phyloP scores from a whole-genome alignment of 2,888 invertebrate genomes.

The Ophioninae sp. region DNA sequence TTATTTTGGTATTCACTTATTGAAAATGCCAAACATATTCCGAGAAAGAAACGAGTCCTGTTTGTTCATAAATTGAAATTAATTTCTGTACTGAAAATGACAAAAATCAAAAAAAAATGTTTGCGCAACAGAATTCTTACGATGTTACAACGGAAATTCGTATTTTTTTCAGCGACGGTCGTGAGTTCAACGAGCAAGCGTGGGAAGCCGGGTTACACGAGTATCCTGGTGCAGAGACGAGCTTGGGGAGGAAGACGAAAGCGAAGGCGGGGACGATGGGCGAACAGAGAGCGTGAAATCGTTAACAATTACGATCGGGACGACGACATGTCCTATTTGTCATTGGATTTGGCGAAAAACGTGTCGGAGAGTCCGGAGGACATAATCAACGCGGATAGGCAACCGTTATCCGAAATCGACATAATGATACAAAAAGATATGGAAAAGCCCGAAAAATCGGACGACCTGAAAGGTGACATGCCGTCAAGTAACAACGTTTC shows the following conservation, averaged over 20 bases:
- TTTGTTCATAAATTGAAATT: neutral
- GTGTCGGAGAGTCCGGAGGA: constrained; percentile 70
- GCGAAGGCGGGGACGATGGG: constrained; percentile 76
- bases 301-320: constrained; percentile 71
- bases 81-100: too few species aligned
- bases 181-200: constrained; percentile 75
- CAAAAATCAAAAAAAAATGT: too few species aligned
- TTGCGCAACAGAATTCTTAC: too few species aligned
- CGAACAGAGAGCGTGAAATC: constrained; percentile 73
- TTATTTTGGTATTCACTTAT: too few species aligned
- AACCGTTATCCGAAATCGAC: constrained; percentile 74
- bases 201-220: constrained; percentile 79
- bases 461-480: constrained; percentile 72
- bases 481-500: constrained; percentile 78
- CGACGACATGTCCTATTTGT: constrained; percentile 74
- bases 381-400: constrained; percentile 66
- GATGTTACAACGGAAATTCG: neutral
- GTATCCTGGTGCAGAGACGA: constrained; percentile 79
- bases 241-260: constrained; percentile 77
- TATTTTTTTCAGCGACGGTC: constrained; percentile 63
- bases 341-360: constrained; percentile 75
- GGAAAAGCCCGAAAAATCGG: constrained; percentile 73
- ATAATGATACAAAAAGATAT: constrained; percentile 74
- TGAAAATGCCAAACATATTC: neutral
- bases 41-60: neutral